Percentiles rank a stretch among this genome's conserved stretches.
These are phyloP conservation scores for Acridotheres tristis DNA, from an alignment of 2,797 vertebrate species.

Conservation along the genomic window DNA sequence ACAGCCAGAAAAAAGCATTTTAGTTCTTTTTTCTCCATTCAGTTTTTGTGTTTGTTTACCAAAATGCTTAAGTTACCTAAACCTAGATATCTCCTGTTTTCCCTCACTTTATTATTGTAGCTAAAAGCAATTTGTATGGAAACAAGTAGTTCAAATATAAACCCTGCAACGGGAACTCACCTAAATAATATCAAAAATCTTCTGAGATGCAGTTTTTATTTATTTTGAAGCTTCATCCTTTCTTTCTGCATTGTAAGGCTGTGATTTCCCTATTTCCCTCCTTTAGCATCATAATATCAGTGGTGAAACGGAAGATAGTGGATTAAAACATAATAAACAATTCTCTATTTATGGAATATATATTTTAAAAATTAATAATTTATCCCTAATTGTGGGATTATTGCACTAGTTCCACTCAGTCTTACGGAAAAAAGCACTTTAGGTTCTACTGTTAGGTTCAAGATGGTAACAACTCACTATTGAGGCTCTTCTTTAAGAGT, in stretches of 20 bases:
- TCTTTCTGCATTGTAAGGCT: background rate
- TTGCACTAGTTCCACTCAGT: background rate
- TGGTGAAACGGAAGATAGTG: background rate
- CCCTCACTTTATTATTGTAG: background rate
- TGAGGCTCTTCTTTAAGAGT: background rate
- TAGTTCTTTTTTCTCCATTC: background rate
- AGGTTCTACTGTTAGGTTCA: background rate
- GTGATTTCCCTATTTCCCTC: background rate
- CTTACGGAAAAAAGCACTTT: background rate
- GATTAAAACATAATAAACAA: background rate
- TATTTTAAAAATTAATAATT: background rate
- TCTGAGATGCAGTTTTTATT: background rate
- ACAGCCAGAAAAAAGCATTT: background rate
- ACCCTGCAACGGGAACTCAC: background rate
- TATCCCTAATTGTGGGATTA: background rate
- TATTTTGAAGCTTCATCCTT: background rate
- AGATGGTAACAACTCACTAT: background rate
- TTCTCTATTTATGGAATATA: background rate
- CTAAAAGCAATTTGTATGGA: background rate
- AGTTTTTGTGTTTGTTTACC: background rate
- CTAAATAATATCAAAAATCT: background rate
- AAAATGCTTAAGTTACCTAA: background rate
- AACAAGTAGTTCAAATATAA: background rate
- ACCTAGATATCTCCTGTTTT: background rate
- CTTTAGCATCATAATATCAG: background rate